Percentiles rank a stretch among this genome's conserved stretches.
phyloP scores from a whole-genome alignment of 2,888 invertebrate genomes.

The Galerucella nymphaeae region DNA sequence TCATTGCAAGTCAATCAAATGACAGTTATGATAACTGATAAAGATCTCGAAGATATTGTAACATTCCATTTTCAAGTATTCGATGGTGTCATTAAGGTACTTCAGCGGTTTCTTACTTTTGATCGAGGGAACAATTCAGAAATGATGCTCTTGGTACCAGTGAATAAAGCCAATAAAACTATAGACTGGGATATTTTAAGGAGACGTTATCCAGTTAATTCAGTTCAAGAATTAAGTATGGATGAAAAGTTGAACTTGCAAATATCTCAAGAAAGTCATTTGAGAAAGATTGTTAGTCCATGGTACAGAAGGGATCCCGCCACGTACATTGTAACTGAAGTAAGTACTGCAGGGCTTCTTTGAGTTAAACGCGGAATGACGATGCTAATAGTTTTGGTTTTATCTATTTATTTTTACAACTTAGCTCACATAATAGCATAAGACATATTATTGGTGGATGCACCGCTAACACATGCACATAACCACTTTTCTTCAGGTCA shows the following conservation, averaged over 20 bases:
- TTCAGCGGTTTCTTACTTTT: constrained; percentile 72
- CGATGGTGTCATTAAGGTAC: constrained; percentile 73
- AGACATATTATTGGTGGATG: no score
- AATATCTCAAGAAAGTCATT: constrained; percentile 73
- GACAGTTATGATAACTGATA: constrained; percentile 63
- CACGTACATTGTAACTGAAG: constrained; percentile 75
- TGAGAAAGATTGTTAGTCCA: constrained; percentile 83
- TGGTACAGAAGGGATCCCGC: constrained; percentile 72
- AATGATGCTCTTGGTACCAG: constrained; percentile 66
- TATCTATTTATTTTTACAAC: no score
- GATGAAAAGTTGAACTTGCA: constrained; percentile 67
- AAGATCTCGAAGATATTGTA: constrained; percentile 68
- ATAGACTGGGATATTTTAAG: constrained; percentile 74
- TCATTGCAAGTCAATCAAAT: constrained; percentile 68
- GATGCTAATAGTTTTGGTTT: no score
- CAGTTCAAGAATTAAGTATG: constrained; percentile 63
- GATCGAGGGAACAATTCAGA: constrained; percentile 67
- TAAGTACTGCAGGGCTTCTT: no score
- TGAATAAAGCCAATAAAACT: constrained; percentile 54
- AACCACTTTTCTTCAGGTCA: no score
- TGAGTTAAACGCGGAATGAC: no score
- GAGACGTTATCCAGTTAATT: constrained; percentile 64
- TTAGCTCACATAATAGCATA: no score
- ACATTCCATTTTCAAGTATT: constrained; percentile 83
- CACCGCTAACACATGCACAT: no score